Base-by-base conservation (phyloP, 2,797 vertebrate species). In the Platyrinchus mystaceus region DNA sequence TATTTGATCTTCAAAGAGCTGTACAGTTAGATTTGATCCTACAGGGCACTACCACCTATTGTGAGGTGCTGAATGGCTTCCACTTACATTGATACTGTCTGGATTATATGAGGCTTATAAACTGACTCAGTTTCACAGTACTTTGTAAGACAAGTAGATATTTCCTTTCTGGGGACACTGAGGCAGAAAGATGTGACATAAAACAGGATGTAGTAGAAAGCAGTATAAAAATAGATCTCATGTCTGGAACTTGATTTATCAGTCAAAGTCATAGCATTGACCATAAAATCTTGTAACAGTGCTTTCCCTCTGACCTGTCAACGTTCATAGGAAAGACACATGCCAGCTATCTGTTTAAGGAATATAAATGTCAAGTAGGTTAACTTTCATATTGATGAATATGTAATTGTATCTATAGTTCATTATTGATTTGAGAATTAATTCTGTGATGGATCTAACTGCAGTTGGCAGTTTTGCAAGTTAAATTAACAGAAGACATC, bases 401-500 rank as follows among this genome's bases (percentile, higher is more conserved):
- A 16, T 77, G 20, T 94, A 53, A 80, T 70, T 92, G 88, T 89
- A 69, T 93, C 76, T 52, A 14, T 76, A 56, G 52, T 73, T 93
- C 55, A 21, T 95, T 92, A 96, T 84, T 91, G 89, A 88, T 80
- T 92, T 86, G 66, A 60, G 84, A 91, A 88, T 88, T 95, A 82
- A 79, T 86, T 93, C 86, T 93, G 47, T 84, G 67, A 37, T 77
- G 66, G 63, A 28, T 41, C 41, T 92, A 82, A 63, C 47, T 66
- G 66, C 15, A 56, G 21, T 15, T 76, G 53, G 20, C 60, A 70
- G 26, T 55, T 92, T 77, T 77, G 43, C 24, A 76, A 64, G 60
- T 85, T 84, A 84, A 91, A 69, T 84, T 74, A 81, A 69, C 76
- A 63, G 43, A 82, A 82, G 39, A 56, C 16, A 36, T 16, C 49